Conservation (phyloP, 1,140 invertebrate species). For the Chlorops oryzae region DNA sequence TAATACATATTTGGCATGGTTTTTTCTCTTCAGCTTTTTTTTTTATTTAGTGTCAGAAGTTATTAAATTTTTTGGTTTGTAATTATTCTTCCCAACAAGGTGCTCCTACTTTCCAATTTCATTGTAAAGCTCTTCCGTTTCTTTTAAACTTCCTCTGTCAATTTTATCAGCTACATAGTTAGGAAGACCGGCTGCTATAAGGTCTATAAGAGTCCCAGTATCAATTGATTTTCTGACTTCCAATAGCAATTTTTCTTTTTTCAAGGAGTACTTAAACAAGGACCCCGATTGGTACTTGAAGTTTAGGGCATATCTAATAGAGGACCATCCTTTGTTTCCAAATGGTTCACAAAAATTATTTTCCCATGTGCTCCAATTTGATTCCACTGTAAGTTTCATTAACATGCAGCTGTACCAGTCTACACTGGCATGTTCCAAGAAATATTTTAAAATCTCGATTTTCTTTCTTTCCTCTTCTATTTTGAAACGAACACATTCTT, state of each 20-base stretch:
- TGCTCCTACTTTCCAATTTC: constrained; percentile 11
- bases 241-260: constrained; percentile 23
- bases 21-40: not conserved
- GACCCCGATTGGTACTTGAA: constrained; percentile 31
- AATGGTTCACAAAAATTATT: constrained; percentile 33
- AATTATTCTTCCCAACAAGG: not conserved
- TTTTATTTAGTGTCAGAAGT: not conserved
- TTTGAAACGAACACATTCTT: constrained; percentile 28
- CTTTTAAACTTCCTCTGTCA: not conserved
- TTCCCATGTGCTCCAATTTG: constrained; percentile 34
- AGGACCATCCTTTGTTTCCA: constrained; percentile 33
- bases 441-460: constrained; percentile 28
- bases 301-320: constrained; percentile 30
- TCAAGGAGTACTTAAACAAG: constrained; percentile 37
- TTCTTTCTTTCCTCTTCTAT: constrained; percentile 26
- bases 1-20: not conserved
- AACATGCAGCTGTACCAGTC: constrained; percentile 34
- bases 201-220: not conserved
- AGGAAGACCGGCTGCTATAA: not conserved
- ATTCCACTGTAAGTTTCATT: constrained; percentile 30
- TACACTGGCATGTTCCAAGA: constrained; percentile 26
- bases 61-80: not conserved
- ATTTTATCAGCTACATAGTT: not conserved
- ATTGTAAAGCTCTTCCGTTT: not conserved
- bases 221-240: constrained; percentile 1